Evolutionary conservation across 1,140 invertebrate genomes (phyloP).

Genomic region (Lepidotrigona ventralis): DNA sequence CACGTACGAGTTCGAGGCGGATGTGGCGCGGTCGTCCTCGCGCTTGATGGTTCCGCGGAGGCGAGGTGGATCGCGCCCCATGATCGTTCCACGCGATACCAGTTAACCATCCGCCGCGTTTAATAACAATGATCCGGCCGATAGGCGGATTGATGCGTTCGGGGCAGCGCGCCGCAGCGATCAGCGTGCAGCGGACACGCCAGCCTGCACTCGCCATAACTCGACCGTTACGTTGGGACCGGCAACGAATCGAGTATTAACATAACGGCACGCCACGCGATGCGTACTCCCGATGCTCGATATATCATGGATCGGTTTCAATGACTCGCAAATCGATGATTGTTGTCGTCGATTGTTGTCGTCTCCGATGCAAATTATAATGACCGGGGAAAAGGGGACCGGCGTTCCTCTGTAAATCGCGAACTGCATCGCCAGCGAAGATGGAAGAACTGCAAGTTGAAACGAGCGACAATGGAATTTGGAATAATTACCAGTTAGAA

Average conservation of each 20-base stretch:
- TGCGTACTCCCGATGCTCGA: conserved; percentile 43
- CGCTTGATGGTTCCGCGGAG: background rate
- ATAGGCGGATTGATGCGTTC: background rate
- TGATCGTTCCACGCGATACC: background rate
- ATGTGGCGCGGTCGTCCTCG: conserved; percentile 20
- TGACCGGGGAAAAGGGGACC: no score
- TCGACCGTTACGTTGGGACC: conserved; percentile 74
- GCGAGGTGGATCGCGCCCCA: background rate
- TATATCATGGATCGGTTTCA: conserved; percentile 4
- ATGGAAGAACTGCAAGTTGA: no score
- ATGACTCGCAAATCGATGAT: background rate
- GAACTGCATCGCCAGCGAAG: no score
- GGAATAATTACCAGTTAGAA: background rate
- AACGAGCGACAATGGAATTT: no score
- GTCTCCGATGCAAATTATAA: background rate
- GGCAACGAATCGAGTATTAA: conserved; percentile 76
- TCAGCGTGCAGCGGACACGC: conserved; percentile 61
- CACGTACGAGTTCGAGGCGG: conserved; percentile 15
- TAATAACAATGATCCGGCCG: conserved; percentile 59
- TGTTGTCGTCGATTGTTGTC: no score
- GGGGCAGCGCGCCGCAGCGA: conserved; percentile 27
- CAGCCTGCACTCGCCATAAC: conserved; percentile 63
- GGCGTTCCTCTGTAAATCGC: no score
- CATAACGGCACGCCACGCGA: conserved; percentile 73
- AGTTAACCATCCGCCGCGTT: conserved; percentile 10